Conservation (phyloP, 2,888 invertebrate species). For the Ophonus ardosiacus region DNA sequence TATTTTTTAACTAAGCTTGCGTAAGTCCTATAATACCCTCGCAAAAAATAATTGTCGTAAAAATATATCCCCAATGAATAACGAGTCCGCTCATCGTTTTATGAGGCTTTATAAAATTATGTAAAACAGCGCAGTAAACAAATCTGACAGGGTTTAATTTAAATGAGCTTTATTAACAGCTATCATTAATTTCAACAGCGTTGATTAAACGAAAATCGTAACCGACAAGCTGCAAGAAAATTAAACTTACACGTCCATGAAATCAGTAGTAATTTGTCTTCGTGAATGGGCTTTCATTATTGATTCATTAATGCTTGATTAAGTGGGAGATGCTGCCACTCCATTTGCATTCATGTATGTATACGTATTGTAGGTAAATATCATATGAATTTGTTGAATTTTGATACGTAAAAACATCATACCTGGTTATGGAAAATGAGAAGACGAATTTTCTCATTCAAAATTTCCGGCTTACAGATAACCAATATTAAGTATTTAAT, state of each 20-base stretch:
- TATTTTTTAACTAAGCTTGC: no score
- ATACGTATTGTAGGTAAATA: no score
- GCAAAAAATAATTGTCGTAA: background rate
- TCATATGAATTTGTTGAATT: no score
- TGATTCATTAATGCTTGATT: conserved; percentile 32
- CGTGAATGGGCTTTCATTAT: conserved; percentile 35
- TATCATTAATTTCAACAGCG: conserved; percentile 50
- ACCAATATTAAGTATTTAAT: no score
- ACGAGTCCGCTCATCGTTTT: background rate
- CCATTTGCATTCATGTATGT: no score
- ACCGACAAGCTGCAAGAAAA: conserved; percentile 22
- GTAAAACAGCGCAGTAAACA: background rate
- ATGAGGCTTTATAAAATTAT: conserved; percentile 5
- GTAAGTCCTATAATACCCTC: no score
- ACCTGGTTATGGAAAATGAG: no score
- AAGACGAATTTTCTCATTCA: no score
- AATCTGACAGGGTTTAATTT: conserved; percentile 8
- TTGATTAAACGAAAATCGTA: conserved; percentile 51
- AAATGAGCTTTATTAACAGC: conserved; percentile 48
- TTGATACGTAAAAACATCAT: no score
- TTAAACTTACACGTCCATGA: conserved; percentile 38
- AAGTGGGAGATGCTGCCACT: no score
- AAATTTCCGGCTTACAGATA: no score
- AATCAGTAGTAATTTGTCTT: conserved; percentile 53
- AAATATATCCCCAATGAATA: background rate